These are phyloP conservation scores for Zaprionus ghesquierei DNA, from an alignment of 1,140 invertebrate genomes.

Conservation along the genomic window DNA sequence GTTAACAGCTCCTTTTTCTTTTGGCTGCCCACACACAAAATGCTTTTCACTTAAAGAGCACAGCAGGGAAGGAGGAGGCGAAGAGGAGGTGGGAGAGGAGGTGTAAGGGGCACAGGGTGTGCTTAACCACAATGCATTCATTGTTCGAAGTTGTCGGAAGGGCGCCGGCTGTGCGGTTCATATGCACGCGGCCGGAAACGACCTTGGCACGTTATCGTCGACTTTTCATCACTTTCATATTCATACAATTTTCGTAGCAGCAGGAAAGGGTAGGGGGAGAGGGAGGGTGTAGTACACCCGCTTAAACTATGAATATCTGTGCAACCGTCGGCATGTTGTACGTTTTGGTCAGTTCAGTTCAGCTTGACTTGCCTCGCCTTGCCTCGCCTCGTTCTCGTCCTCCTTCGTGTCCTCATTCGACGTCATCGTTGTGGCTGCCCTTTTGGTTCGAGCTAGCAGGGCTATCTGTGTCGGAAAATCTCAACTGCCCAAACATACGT, in stretches of 20 bases:
- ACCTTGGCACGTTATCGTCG: slow-evolving; percentile 81
- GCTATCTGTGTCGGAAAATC: slow-evolving; percentile 78
- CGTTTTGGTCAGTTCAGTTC: slow-evolving; percentile 4
- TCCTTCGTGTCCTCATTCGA: background rate
- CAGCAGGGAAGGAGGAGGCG: background rate
- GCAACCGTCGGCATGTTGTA: slow-evolving; percentile 22
- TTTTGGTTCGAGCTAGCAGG: slow-evolving; percentile 12
- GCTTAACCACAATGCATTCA: slow-evolving; percentile 70
- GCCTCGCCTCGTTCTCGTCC: slow-evolving; percentile 12
- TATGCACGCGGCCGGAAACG: slow-evolving; percentile 81
- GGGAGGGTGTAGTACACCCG: background rate
- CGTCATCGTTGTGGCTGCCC: slow-evolving; percentile 29
- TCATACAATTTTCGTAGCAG: slow-evolving; percentile 70
- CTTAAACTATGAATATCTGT: slow-evolving; percentile 23
- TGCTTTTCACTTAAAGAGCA: slow-evolving; percentile 17
- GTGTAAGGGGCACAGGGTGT: background rate
- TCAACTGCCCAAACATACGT: slow-evolving; percentile 69
- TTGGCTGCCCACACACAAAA: slow-evolving; percentile 8
- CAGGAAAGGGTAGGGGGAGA: background rate
- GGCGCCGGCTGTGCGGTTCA: slow-evolving; percentile 45
- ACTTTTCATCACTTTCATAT: slow-evolving; percentile 80
- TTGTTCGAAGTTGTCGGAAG: slow-evolving; percentile 50
- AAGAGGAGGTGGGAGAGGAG: background rate
- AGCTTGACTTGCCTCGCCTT: background rate
- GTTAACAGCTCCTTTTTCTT: slow-evolving; percentile 53